phyloP scores from a whole-genome alignment of 2,113 vertebrate species.

The Pampusana beccarii region DNA sequence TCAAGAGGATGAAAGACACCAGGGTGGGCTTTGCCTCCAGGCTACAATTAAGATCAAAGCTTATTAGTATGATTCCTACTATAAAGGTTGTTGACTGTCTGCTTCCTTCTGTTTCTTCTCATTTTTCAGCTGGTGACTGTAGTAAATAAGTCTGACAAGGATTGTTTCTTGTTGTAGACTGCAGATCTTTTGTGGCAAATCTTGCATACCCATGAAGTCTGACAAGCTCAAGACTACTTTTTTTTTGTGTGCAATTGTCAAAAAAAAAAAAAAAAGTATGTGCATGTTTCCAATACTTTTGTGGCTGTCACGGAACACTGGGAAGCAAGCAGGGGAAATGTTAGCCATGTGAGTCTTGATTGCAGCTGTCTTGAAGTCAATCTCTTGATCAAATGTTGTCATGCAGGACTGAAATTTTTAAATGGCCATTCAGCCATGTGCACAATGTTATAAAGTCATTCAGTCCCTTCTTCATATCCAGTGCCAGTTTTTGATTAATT shows the following conservation, averaged over 20 bases:
- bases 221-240: not conserved
- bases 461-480: not conserved
- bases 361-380: not conserved
- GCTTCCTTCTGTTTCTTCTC: conserved; percentile 61
- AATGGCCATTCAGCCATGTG: not conserved
- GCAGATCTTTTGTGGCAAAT: conserved; percentile 21
- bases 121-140: conserved; percentile 50
- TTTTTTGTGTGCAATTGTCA: not conserved
- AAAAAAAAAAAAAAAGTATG: not conserved
- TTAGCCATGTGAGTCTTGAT: not conserved
- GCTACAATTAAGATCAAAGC: conserved; percentile 63
- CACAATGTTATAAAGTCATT: not conserved
- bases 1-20: conserved; percentile 56
- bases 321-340: not conserved
- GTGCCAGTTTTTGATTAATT: not conserved
- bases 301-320: not conserved
- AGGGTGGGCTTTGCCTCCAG: conserved; percentile 61
- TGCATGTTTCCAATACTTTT: not conserved
- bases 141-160: conserved; percentile 54
- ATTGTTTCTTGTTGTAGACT: conserved; percentile 27
- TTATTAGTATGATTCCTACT: conserved; percentile 45
- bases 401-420: not conserved
- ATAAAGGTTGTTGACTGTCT: conserved; percentile 62
- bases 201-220: not conserved
- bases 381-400: not conserved